Evolutionary conservation across 2,113 vertebrate species (phyloP), one percentile per base, ranked within the genome.

Genomic region (Nestor notabilis): DNA sequence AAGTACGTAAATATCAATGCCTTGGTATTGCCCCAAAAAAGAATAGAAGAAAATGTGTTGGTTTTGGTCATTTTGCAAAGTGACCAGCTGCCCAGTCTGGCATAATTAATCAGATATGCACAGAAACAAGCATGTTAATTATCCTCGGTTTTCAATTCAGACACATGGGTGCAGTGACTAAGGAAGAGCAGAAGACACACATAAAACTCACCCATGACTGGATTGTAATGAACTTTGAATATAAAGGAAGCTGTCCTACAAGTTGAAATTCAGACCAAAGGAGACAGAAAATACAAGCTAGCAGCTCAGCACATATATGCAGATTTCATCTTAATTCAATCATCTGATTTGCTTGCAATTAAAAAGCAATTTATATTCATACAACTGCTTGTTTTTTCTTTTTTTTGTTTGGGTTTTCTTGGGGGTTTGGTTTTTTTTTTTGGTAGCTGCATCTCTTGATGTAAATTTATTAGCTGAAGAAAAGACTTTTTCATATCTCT

Each of bases 311-410:
- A 76, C 14, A 44, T 33, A 47, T 15, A 11, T 28, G 19, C 15
- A 46, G 23, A 37, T 91, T 87, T 68, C 3, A 37, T 71, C 24
- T 87, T 71, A 29, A 53, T 25, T 87, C 41, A 76, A 23, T 46
- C 53, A 23, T 46, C 53, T 83, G 31, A 85, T 95, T 87, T 2
- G 93, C 80, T 83, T 91, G 24, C 80, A 78, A 41, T 93, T 94
- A 82, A 92, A 95, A 88, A 76, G 12, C 18, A 72, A 88, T 93
- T 91, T 91, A 78, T 88, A 79, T 72, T 80, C 66, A 69, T 64
- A 31, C 3, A 41, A 24, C 12, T 44, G 28, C 3, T n/a, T 44
- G 10, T 17, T 61, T 61, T 37, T 60, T 9, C 21, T 56, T 52
- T 17, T 35, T 60, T 17, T 60, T n/a, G 31, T n/a, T 56, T 56